Percentiles rank a stretch among this genome's conserved stretches.
Evolutionary conservation across 2,113 vertebrate genomes (phyloP).

Genomic region (Gymnarchus niloticus): DNA sequence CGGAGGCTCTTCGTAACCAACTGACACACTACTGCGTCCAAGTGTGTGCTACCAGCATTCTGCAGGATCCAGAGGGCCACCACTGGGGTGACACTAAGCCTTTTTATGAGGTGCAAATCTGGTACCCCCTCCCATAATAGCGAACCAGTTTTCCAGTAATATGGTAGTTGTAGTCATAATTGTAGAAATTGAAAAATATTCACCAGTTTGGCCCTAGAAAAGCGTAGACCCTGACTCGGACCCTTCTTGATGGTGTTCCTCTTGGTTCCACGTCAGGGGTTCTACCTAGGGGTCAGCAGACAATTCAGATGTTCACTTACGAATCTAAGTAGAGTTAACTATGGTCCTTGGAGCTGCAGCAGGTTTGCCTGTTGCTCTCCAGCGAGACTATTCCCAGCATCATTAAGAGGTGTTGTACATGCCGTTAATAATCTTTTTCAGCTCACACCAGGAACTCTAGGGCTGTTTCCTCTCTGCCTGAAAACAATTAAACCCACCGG

Average conservation of each 20-base stretch:
- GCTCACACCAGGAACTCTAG: slow-evolving; percentile 44
- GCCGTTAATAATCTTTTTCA: slow-evolving; percentile 54
- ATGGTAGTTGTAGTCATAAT: too few relatives aligned
- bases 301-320: slow-evolving; percentile 42
- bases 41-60: slow-evolving; percentile 79
- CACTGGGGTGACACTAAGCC: slow-evolving; percentile 85
- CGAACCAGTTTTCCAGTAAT: too few relatives aligned
- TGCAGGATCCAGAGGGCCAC: slow-evolving; percentile 91
- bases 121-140: too few relatives aligned
- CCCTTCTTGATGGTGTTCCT: slow-evolving; percentile 26
- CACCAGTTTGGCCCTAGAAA: background rate
- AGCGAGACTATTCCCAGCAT: slow-evolving; percentile 45
- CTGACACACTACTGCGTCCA: slow-evolving; percentile 79
- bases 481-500: slow-evolving; percentile 56
- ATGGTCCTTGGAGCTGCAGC: background rate
- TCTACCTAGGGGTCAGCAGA: slow-evolving; percentile 15
- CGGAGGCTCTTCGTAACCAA: slow-evolving; percentile 71
- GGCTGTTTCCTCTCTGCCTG: slow-evolving; percentile 57
- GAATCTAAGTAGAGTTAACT: slow-evolving; percentile 43
- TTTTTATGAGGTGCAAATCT: slow-evolving; percentile 82
- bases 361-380: background rate
- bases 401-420: slow-evolving; percentile 58
- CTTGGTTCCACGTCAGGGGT: slow-evolving; percentile 24
- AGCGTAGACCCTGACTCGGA: background rate
- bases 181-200: too few relatives aligned